These are phyloP conservation scores for Fabriciana adippe DNA, from an alignment of 2,888 invertebrate genomes.

Conservation along the genomic window DNA sequence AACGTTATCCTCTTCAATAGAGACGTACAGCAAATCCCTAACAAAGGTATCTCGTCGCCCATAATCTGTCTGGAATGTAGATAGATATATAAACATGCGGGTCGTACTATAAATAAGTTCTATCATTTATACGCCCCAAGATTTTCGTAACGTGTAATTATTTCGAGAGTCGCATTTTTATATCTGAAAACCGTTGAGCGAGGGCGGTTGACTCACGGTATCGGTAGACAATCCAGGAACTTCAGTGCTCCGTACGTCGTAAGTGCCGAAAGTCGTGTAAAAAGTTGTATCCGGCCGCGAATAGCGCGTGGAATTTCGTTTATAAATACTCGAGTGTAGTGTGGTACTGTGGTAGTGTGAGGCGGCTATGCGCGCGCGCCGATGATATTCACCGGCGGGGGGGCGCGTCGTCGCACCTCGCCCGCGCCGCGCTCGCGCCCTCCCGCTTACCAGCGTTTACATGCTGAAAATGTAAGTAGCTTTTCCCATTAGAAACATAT, in stretches of 20 bases:
- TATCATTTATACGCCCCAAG: slow-evolving; percentile 55
- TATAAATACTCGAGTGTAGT: slow-evolving; percentile 70
- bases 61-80: slow-evolving; percentile 47
- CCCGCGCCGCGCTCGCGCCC: slow-evolving; percentile 64
- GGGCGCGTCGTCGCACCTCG: slow-evolving; percentile 77
- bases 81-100: slow-evolving; percentile 55
- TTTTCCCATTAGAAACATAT: slow-evolving; percentile 3
- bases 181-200: slow-evolving; percentile 49
- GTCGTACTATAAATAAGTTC: slow-evolving; percentile 58
- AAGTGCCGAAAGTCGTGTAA: slow-evolving; percentile 82
- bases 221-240: slow-evolving; percentile 68
- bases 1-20: background rate
- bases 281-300: slow-evolving; percentile 79
- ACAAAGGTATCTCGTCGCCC: slow-evolving; percentile 39
- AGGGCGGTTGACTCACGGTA: slow-evolving; percentile 65
- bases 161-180: slow-evolving; percentile 60
- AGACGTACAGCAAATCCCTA: background rate
- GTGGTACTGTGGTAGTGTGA: slow-evolving; percentile 44
- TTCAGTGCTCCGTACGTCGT: slow-evolving; percentile 79
- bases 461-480: slow-evolving; percentile 64
- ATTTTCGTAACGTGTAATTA: slow-evolving; percentile 57
- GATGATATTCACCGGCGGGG: slow-evolving; percentile 82
- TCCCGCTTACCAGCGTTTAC: slow-evolving; percentile 55
- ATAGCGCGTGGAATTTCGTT: slow-evolving; percentile 77
- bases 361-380: slow-evolving; percentile 60